Evolutionary conservation across 2,888 invertebrate genomes (phyloP).

Genomic region (Drosophila infuscata): DNA sequence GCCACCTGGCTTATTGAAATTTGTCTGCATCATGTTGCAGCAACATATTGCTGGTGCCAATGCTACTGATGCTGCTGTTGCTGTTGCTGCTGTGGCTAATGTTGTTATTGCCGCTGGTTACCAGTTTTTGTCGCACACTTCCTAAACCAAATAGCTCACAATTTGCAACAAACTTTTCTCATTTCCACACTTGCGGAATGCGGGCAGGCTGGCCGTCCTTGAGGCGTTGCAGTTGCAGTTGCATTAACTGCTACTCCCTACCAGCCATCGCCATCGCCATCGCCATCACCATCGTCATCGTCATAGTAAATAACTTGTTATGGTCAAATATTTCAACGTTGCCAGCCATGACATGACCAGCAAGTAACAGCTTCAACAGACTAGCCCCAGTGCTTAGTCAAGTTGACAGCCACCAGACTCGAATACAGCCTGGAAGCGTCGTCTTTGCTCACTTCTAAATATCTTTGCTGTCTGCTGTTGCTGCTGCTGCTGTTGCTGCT

Average conservation of each 20-base stretch:
- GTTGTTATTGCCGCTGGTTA: constrained; percentile 49
- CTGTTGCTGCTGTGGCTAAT: constrained; percentile 36
- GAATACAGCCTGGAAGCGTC: constrained; percentile 5
- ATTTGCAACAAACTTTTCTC: constrained; percentile 69
- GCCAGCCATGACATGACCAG: constrained; percentile 58
- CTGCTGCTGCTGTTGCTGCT: constrained; percentile 8
- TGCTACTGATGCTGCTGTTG: constrained; percentile 18
- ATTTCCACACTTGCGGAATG: constrained; percentile 66
- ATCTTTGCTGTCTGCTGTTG: constrained; percentile 64
- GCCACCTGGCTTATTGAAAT: constrained; percentile 72
- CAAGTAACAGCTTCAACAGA: constrained; percentile 12
- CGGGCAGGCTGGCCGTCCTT: constrained; percentile 72
- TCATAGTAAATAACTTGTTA: constrained; percentile 83
- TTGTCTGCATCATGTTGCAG: constrained; percentile 65
- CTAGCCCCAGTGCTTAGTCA: constrained; percentile 33
- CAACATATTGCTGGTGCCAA: constrained; percentile 49
- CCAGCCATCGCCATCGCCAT: constrained; percentile 19
- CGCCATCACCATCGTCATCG: constrained; percentile 48
- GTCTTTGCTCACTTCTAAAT: constrained; percentile 65
- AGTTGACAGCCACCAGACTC: constrained; percentile 40
- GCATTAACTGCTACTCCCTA: constrained; percentile 21
- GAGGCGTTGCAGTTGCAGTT: constrained; percentile 51
- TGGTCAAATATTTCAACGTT: constrained; percentile 77
- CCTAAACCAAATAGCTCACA: constrained; percentile 78
- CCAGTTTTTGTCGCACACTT: constrained; percentile 68